Percentiles rank a stretch among this genome's conserved stretches.
phyloP scores from a whole-genome alignment of 2,797 vertebrate species.

The Sebastes cheni region DNA sequence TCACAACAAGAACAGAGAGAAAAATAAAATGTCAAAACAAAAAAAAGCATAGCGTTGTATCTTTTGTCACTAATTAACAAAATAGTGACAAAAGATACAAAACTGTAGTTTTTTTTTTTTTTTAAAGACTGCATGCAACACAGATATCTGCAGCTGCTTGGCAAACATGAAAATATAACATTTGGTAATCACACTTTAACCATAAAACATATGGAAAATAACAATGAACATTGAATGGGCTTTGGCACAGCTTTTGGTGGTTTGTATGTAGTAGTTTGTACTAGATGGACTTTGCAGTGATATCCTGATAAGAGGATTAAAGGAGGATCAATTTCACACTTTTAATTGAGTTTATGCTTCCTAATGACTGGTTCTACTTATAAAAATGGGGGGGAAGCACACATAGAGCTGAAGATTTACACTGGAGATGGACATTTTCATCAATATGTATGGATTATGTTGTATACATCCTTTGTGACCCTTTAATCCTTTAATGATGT shows the following conservation, averaged over 20 bases:
- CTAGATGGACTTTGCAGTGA: background rate
- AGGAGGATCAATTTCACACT: background rate
- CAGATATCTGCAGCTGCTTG: background rate
- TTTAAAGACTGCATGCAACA: background rate
- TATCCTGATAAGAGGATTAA: background rate
- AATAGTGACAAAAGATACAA: background rate
- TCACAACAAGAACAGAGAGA: constrained; percentile 38
- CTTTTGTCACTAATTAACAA: background rate
- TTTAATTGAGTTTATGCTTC: background rate
- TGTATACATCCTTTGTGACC: background rate
- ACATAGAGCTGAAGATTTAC: background rate
- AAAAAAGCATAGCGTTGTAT: background rate
- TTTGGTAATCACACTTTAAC: background rate
- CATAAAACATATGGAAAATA: background rate
- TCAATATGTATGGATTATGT: background rate
- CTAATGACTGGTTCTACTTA: background rate
- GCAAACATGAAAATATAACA: background rate
- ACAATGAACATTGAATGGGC: background rate
- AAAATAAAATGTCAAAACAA: background rate
- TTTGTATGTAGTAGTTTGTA: background rate
- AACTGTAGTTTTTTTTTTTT: background rate
- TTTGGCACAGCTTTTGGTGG: background rate
- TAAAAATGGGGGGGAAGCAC: background rate
- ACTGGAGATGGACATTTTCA: background rate
- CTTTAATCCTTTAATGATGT: background rate